These are phyloP conservation scores for Pseudochaenichthys georgianus DNA, from an alignment of 2,797 vertebrate genomes.

Conservation along the genomic window DNA sequence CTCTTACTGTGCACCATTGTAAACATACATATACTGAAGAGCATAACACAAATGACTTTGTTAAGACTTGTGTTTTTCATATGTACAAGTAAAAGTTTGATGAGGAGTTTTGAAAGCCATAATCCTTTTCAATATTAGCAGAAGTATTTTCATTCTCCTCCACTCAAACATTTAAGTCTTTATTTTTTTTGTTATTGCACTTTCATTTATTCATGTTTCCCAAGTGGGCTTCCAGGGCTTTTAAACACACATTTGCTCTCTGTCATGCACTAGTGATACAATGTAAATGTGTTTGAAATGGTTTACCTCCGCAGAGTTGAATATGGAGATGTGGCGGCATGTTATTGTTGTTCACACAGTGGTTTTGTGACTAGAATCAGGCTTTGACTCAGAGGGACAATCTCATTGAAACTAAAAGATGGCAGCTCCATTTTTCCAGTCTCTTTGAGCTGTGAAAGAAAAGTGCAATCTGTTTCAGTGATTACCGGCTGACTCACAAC, in stretches of 20 bases:
- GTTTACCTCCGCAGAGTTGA: slow-evolving; percentile 20
- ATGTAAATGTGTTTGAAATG: slow-evolving; percentile 20
- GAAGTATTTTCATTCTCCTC: not conserved
- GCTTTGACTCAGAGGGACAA: slow-evolving; percentile 44
- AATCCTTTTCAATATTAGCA: not conserved
- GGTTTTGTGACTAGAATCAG: slow-evolving; percentile 34
- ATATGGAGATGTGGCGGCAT: slow-evolving; percentile 28
- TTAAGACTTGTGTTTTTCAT: not conserved
- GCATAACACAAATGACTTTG: not conserved
- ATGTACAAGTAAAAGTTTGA: not conserved
- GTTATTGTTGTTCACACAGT: slow-evolving; percentile 44
- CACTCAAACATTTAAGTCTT: not conserved
- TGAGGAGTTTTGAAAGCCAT: not conserved
- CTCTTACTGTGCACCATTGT: too few species aligned
- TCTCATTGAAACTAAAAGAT: slow-evolving; percentile 47
- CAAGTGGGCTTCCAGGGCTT: not conserved
- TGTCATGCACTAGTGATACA: not conserved
- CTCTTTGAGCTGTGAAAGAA: slow-evolving; percentile 52
- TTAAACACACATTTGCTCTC: not conserved
- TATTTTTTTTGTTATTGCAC: not conserved
- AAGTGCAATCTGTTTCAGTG: slow-evolving; percentile 62
- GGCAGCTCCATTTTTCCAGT: slow-evolving; percentile 30
- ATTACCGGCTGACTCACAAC: slow-evolving; percentile 55
- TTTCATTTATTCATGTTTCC: not conserved
- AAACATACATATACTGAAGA: not conserved